Percentiles rank a stretch among this genome's conserved stretches.
These are phyloP conservation scores for Clostera curtula DNA, from an alignment of 2,888 invertebrate genomes.

Conservation along the genomic window DNA sequence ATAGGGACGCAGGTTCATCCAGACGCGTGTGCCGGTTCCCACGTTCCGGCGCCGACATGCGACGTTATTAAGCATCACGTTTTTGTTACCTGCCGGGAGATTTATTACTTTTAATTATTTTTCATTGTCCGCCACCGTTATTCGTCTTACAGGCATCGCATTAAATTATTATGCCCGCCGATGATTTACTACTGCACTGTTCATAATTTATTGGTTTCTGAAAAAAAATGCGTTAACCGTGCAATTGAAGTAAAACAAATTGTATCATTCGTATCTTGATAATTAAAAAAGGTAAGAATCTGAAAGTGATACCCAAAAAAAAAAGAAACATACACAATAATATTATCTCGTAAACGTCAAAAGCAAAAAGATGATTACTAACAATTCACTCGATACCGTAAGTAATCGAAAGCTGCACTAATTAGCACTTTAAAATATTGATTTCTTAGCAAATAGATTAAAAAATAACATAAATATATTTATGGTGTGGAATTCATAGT, in stretches of 20 bases:
- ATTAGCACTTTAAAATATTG: no score
- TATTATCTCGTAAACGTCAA: no score
- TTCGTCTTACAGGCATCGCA: slow-evolving; percentile 52
- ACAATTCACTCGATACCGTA: no score
- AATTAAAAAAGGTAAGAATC: not conserved
- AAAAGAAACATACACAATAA: no score
- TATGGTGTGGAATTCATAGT: no score
- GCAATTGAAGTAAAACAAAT: slow-evolving; percentile 2
- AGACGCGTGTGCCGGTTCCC: slow-evolving; percentile 46
- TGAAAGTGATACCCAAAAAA: no score
- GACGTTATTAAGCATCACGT: slow-evolving; percentile 71
- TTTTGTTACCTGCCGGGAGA: slow-evolving; percentile 72
- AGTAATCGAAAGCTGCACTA: no score
- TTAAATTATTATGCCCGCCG: slow-evolving; percentile 61
- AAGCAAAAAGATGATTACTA: no score
- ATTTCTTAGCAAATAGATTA: no score
- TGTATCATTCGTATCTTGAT: no score
- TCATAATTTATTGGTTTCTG: slow-evolving; percentile 38
- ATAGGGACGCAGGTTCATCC: slow-evolving; percentile 23
- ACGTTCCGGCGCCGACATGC: slow-evolving; percentile 61
- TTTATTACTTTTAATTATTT: slow-evolving; percentile 75
- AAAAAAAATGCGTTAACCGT: slow-evolving; percentile 18
- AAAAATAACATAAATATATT: no score
- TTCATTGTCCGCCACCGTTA: slow-evolving; percentile 64
- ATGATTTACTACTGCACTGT: slow-evolving; percentile 47